Evolutionary conservation across 1,140 invertebrate species (phyloP).

Genomic region (Argopecten irradians): DNA sequence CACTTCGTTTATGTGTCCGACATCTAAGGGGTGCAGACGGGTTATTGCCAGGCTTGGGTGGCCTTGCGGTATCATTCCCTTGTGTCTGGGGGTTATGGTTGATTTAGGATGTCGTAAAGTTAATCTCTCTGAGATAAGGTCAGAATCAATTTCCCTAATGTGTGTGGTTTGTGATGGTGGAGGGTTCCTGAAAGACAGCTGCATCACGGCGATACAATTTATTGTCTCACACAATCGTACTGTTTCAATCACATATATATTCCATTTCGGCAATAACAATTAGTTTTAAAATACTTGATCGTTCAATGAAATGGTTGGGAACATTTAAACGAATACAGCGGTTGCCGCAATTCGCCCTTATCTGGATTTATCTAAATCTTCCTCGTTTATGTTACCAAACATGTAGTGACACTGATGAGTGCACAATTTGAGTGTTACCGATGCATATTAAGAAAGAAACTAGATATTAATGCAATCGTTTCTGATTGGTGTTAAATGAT

Average conservation of each 20-base stretch:
- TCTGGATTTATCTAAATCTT: too few species aligned
- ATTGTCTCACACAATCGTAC: not conserved
- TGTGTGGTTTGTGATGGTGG: not conserved
- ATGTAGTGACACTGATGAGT: too few species aligned
- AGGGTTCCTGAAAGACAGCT: not conserved
- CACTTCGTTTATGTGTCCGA: not conserved
- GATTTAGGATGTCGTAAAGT: not conserved
- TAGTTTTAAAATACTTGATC: not conserved
- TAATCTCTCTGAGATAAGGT: not conserved
- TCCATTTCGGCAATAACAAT: not conserved
- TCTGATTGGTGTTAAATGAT: too few species aligned
- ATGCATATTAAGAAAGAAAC: too few species aligned
- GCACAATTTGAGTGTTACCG: too few species aligned
- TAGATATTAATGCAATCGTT: too few species aligned
- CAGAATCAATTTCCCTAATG: not conserved
- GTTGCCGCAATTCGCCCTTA: not conserved
- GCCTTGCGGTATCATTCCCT: not conserved
- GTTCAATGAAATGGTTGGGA: not conserved
- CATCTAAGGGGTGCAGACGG: not conserved
- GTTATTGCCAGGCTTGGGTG: not conserved
- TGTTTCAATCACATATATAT: not conserved
- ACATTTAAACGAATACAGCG: not conserved
- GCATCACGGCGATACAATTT: too few species aligned
- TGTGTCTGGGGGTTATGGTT: not conserved
- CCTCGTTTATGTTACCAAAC: too few species aligned